Base-by-base conservation (phyloP, 2,797 vertebrate species). In the Alcedo atthis region DNA sequence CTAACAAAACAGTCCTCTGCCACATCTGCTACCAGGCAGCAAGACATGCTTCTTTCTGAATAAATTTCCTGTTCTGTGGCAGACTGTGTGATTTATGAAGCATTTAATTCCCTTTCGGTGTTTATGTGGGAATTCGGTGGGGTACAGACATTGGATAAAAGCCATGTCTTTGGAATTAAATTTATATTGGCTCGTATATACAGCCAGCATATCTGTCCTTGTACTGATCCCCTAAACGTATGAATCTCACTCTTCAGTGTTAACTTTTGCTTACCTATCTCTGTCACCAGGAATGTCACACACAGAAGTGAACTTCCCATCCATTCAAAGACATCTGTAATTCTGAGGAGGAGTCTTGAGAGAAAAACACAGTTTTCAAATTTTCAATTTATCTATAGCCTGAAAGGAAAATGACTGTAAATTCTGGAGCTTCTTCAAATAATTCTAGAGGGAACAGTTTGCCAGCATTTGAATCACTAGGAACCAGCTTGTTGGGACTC, bases 381-480 rank as follows among this genome's bases (percentile, higher is more conserved):
- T 81, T 92, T 92, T 80, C 80, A 61, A 15, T 92, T 76, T 92
- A 51, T 88, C 80, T 61, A 20, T 59, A 84, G 57, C 46, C 61
- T 90, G 91, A 53, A 81, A 92, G 57, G 68, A 88, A 94, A 94
- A 92, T 35, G 1, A 53, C 63, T 84, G 59, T 61, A 88, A 73
- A 55, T 94, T 93, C 81, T 91, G 68, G 67, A 91, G 53, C 67
- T 95, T 91, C 91, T 92, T 57, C 83, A 93, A 45, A 54, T 83
- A 82, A 87, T 82, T 96, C 87, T 93, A 51, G 26, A 16, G 73
- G 80, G 87, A 87, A 48, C 68, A 76, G 63, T 93, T 95, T 94
- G 58, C 80, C 69, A 93, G 57, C 64, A 35, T 45, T 89, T 93
- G 85, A 91, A 86, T 84, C 67, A 81, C 7, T n/a, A 84, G 57